phyloP scores from a whole-genome alignment of 2,113 vertebrate species.

The Leucoraja erinaceus region DNA sequence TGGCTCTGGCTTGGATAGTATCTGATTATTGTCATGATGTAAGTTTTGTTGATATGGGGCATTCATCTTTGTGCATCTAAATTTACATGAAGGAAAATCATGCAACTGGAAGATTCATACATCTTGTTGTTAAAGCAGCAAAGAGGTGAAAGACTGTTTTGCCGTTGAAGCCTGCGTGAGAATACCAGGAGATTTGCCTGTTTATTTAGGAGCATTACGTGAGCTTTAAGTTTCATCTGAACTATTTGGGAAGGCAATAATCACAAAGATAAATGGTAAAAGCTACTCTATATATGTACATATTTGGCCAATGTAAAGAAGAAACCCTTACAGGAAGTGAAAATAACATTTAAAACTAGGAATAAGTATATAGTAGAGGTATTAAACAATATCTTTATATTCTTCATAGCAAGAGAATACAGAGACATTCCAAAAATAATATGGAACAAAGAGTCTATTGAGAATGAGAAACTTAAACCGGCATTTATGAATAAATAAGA shows the following conservation, averaged over 20 bases:
- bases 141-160: background rate
- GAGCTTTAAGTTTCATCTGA: background rate
- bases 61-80: background rate
- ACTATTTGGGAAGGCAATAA: background rate
- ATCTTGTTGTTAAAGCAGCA: background rate
- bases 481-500: too few relatives aligned
- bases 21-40: background rate
- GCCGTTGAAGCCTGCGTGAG: background rate
- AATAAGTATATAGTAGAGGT: too few relatives aligned
- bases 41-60: background rate
- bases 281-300: too few relatives aligned
- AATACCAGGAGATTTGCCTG: background rate
- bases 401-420: too few relatives aligned
- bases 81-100: background rate
- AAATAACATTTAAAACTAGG: too few relatives aligned
- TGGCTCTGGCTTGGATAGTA: background rate
- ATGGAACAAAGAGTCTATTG: too few relatives aligned
- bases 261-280: too few relatives aligned
- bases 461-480: too few relatives aligned
- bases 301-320: too few relatives aligned
- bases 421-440: too few relatives aligned
- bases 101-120: background rate
- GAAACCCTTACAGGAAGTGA: too few relatives aligned
- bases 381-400: too few relatives aligned
- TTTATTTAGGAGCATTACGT: background rate